Evolutionary conservation across 2,888 invertebrate genomes (phyloP).

Genomic region (Amphimallon solstitiale): DNA sequence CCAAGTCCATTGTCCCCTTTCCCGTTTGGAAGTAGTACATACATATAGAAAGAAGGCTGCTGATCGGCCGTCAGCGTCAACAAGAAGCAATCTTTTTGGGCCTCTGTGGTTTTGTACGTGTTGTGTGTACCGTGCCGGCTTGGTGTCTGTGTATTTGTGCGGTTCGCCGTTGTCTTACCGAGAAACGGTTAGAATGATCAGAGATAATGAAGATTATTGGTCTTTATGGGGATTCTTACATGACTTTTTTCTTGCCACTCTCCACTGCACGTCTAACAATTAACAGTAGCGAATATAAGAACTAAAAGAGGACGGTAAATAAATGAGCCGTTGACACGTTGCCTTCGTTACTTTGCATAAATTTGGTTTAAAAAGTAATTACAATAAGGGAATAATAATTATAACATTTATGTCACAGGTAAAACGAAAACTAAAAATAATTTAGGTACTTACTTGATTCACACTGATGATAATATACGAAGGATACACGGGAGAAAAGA

Average conservation of each 20-base stretch:
- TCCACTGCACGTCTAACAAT: neutral
- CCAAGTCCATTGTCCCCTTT: slow-evolving; percentile 48
- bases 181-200: slow-evolving; percentile 31
- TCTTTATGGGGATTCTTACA: slow-evolving; percentile 32
- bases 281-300: slow-evolving; percentile 11
- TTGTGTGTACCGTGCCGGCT: slow-evolving; percentile 25
- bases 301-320: neutral
- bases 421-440: no score
- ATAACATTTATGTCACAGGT: no score
- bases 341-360: no score
- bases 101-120: slow-evolving; percentile 9
- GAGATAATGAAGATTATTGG: slow-evolving; percentile 38
- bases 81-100: slow-evolving; percentile 10
- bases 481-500: no score
- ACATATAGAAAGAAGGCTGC: slow-evolving; percentile 34
- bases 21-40: slow-evolving; percentile 38
- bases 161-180: slow-evolving; percentile 25
- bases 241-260: slow-evolving; percentile 4
- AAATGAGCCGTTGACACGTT: no score
- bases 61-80: slow-evolving; percentile 42
- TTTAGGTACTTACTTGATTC: no score
- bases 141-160: neutral
- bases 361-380: no score
- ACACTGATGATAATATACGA: no score
- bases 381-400: no score